A percentile compares a stretch with the other conserved stretches of the same genome.
These are phyloP conservation scores for Gallinago nigripennis DNA, from an alignment of 2,797 vertebrate species.

Conservation along the genomic window DNA sequence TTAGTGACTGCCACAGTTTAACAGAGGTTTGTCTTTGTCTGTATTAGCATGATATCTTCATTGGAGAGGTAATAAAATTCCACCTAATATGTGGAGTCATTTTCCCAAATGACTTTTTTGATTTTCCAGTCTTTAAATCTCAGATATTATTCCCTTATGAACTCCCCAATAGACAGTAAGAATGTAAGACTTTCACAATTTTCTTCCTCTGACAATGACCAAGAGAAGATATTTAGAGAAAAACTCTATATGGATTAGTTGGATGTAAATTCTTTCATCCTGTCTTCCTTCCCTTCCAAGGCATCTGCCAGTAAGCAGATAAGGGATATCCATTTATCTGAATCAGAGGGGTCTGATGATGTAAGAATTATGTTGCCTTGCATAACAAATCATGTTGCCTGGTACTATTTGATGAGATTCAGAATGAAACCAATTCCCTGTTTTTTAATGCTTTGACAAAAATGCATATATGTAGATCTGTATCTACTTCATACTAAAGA, in stretches of 20 bases:
- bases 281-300: not conserved
- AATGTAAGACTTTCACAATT: not conserved
- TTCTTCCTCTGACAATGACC: not conserved
- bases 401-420: not conserved
- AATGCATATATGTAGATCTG: not conserved
- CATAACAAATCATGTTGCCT: not conserved
- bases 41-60: not conserved
- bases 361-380: not conserved
- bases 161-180: not conserved
- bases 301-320: not conserved
- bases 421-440: not conserved
- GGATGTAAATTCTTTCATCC: not conserved
- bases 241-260: not conserved
- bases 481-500: not conserved
- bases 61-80: not conserved
- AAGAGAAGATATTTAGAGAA: not conserved
- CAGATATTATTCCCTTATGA: not conserved
- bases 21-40: not conserved
- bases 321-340: not conserved
- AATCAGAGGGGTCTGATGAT: not conserved
- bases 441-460: not conserved
- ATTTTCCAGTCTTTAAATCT: not conserved
- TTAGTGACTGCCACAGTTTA: not conserved
- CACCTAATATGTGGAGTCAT: not conserved
- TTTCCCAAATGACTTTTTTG: not conserved